phyloP scores from a whole-genome alignment of 2,888 invertebrate genomes.

The Crepidodera aurea region DNA sequence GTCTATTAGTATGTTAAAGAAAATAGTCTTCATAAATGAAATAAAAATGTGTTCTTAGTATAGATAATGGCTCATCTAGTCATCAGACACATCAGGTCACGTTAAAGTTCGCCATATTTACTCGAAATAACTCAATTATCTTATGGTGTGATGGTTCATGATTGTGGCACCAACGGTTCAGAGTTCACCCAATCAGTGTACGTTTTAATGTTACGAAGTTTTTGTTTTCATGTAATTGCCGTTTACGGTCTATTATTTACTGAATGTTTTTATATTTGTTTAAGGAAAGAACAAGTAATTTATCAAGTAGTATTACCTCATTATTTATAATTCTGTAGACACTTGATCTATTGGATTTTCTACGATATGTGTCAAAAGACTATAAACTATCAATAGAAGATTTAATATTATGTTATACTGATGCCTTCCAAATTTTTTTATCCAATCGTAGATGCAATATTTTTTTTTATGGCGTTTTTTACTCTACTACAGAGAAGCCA shows the following conservation, averaged over 20 bases:
- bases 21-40: too few relatives aligned
- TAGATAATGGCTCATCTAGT: background rate
- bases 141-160: slow-evolving; percentile 10
- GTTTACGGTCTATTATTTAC: slow-evolving; percentile 12
- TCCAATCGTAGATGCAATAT: too few relatives aligned
- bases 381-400: too few relatives aligned
- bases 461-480: too few relatives aligned
- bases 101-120: slow-evolving; percentile 5
- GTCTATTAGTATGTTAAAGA: too few relatives aligned
- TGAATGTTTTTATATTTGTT: background rate
- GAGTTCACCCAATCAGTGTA: slow-evolving; percentile 18
- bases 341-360: background rate
- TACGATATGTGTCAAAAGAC: too few relatives aligned
- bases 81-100: background rate
- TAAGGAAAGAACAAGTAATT: slow-evolving; percentile 2
- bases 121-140: slow-evolving; percentile 21
- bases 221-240: slow-evolving; percentile 13
- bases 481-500: too few relatives aligned
- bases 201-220: slow-evolving; percentile 6
- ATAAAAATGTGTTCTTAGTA: too few relatives aligned
- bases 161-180: slow-evolving; percentile 13
- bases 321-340: slow-evolving; percentile 3
- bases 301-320: background rate
- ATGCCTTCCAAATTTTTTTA: too few relatives aligned
- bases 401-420: too few relatives aligned